Conservation (phyloP, 2,113 vertebrate genomes). For the Podarcis raffonei region DNA sequence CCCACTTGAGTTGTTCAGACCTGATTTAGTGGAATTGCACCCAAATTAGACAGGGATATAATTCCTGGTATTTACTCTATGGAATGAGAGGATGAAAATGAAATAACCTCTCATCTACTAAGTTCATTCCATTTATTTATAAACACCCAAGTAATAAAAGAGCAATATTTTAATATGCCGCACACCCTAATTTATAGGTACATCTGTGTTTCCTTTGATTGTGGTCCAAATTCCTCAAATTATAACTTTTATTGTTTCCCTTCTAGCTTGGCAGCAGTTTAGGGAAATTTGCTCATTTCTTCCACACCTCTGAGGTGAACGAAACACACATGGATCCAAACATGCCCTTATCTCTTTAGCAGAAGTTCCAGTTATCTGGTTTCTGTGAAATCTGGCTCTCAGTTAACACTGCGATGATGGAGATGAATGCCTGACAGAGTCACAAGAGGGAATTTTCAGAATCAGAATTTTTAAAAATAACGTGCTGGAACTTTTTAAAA, state of each 20-base stretch:
- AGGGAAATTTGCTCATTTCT: conserved; percentile 36
- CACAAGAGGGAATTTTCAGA: conserved; percentile 35
- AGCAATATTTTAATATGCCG: conserved; percentile 29
- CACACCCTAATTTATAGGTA: conserved; percentile 34
- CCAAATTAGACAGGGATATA: background rate
- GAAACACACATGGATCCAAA: conserved; percentile 13
- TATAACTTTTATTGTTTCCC: conserved; percentile 38
- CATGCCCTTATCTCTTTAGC: background rate
- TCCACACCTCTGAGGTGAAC: conserved; percentile 39
- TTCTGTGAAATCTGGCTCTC: background rate
- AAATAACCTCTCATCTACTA: background rate
- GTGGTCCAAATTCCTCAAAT: conserved; percentile 50
- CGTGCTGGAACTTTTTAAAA: background rate
- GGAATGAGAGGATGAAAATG: background rate
- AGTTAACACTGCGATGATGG: background rate
- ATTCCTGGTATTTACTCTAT: background rate
- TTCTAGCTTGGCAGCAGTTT: conserved; percentile 38
- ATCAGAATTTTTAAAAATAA: background rate
- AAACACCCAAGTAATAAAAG: conserved; percentile 51
- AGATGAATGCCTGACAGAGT: conserved; percentile 4
- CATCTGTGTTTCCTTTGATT: conserved; percentile 52
- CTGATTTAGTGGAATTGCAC: background rate
- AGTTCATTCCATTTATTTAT: background rate
- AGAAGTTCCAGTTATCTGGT: background rate
- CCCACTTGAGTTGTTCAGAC: too few relatives aligned